Evolutionary conservation across 23 tunicate genomes (phyloP), one percentile per base, ranked within the genome.

Genomic region (Aplidium turbinatum): DNA sequence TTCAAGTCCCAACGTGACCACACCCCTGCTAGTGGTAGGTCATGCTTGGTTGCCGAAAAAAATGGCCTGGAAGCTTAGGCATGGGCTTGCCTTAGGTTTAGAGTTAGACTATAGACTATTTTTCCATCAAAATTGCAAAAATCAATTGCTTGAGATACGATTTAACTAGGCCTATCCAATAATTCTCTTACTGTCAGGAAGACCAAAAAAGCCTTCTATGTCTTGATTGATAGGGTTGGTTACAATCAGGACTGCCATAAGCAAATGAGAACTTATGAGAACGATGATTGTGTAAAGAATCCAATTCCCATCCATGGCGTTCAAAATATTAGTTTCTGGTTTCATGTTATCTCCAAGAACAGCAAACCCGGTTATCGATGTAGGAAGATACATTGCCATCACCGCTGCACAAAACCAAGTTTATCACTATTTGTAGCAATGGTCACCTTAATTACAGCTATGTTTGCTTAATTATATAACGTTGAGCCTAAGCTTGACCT

Each of bases 161-260:
- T n/a, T n/a, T n/a, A n/a, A n/a, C n/a, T n/a, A n/a, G n/a, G n/a
- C n/a, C n/a, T n/a, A n/a, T n/a, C n/a, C n/a, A n/a, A n/a, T n/a
- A n/a, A 7, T 38, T 3, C 9, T 46, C 76, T 70, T 70, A 91
- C 97, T 84, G 79, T 84, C 80, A 39, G 67, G 68, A 21, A 84
- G 55, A 19, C 38, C 35, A 40, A 91, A 67, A 23, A 78, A 33
- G 3, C 85, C 85, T 74, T 91, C 97, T 40, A 91, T 33, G 28
- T 79, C 97, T 67, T 91, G 97, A 20, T 35, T 70, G 3, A 91
- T 81, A 7, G 97, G 97, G 52, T 91, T 91, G 0, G 64, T 50
- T 0, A 84, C 79, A 31, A 91, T 91, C 1, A 91, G 45, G 40
- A 65, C 84, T 1, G 92, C 97, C 84, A 91, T 72, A 1, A 91